These are phyloP conservation scores for Gasterosteus nipponicus DNA, from an alignment of 2,113 vertebrate genomes.

Conservation along the genomic window DNA sequence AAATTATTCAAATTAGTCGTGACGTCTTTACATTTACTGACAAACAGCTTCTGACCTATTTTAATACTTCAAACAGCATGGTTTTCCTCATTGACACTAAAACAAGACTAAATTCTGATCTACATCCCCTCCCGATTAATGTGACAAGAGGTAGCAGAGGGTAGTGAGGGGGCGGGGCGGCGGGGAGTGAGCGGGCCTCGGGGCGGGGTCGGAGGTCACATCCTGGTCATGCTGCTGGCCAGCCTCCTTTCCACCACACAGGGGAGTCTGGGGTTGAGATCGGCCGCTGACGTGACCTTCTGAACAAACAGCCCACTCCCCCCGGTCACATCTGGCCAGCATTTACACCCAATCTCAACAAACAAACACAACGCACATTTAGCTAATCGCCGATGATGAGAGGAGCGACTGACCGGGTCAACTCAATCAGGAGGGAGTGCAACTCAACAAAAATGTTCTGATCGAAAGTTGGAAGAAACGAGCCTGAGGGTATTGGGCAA, in stretches of 20 bases:
- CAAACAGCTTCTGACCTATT: neutral
- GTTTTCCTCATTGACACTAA: neutral
- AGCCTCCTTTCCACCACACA: slow-evolving; percentile 81
- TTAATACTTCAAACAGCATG: too few species aligned
- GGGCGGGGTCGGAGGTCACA: slow-evolving; percentile 68
- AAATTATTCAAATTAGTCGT: neutral
- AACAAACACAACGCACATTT: slow-evolving; percentile 81
- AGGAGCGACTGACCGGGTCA: slow-evolving; percentile 49
- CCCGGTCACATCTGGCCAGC: slow-evolving; percentile 86
- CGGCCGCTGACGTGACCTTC: slow-evolving; percentile 83
- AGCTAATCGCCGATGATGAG: slow-evolving; percentile 47
- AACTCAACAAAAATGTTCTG: slow-evolving; percentile 6
- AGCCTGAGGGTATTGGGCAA: neutral
- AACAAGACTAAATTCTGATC: neutral
- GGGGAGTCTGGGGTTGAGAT: slow-evolving; percentile 78
- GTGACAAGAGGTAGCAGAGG: neutral
- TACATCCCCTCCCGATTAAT: neutral
- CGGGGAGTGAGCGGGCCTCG: neutral
- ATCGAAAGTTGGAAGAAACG: slow-evolving; percentile 18
- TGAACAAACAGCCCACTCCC: slow-evolving; percentile 79
- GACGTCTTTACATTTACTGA: neutral
- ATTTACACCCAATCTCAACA: slow-evolving; percentile 89
- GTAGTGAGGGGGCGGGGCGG: neutral
- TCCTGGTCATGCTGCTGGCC: slow-evolving; percentile 81
- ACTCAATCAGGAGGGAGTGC: slow-evolving; percentile 30